These are phyloP conservation scores for Odiellus spinosus DNA, from an alignment of 2,888 invertebrate genomes.

Conservation along the genomic window DNA sequence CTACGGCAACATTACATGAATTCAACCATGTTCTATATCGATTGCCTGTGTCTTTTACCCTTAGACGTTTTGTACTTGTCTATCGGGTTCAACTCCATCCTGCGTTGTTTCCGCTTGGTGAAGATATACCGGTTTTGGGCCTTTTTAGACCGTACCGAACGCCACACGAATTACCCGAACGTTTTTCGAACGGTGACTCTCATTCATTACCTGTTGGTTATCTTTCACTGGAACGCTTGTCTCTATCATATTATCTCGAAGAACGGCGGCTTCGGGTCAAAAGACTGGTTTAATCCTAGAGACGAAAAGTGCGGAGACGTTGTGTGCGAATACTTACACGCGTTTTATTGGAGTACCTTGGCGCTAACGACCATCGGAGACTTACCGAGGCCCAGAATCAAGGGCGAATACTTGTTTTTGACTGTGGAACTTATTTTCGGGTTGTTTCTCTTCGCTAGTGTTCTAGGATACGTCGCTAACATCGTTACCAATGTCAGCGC, in stretches of 20 bases:
- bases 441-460: conserved; percentile 83
- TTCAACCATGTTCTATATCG: conserved; percentile 92
- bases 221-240: conserved; percentile 99
- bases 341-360: conserved; percentile 95
- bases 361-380: conserved; percentile 91
- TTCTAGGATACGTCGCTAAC: conserved; percentile 92
- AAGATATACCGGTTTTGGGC: conserved; percentile 98
- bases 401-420: conserved; percentile 87
- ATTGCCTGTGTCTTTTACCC: conserved; percentile 92
- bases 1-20: conserved; percentile 94
- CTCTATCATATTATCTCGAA: conserved; percentile 92
- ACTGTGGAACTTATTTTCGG: conserved; percentile 88
- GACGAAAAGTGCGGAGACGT: conserved; percentile 52
- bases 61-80: conserved; percentile 95
- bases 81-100: conserved; percentile 81
- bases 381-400: conserved; percentile 74
- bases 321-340: conserved; percentile 87
- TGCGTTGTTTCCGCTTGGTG: conserved; percentile 86
- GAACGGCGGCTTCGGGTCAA: conserved; percentile 79
- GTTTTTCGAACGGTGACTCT: conserved; percentile 47
- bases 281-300: conserved; percentile 39
- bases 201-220: conserved; percentile 46
- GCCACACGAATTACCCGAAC: conserved; percentile 98
- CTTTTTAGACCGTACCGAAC: conserved; percentile 93
- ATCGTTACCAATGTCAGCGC: conserved; percentile 95